Conservation (phyloP, 2,113 vertebrate genomes). For the Platanista minor region DNA sequence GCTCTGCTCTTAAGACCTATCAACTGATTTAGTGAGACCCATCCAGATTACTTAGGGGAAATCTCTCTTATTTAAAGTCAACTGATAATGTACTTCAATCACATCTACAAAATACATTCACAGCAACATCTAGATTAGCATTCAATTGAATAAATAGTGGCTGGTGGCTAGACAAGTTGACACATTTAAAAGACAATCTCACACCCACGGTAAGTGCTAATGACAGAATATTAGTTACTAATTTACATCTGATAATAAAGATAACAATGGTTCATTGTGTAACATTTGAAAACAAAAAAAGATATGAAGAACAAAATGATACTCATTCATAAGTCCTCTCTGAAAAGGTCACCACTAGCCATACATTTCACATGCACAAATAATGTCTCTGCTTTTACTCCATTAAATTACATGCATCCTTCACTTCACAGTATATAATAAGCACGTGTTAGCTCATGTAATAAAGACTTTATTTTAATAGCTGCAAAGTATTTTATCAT, state of each 20-base stretch:
- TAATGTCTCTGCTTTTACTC: background rate
- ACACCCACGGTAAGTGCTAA: background rate
- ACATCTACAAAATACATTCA: background rate
- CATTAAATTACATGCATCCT: accelerated
- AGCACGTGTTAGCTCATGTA: background rate
- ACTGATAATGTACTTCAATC: background rate
- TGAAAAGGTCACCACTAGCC: background rate
- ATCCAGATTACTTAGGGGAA: background rate
- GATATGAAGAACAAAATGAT: background rate
- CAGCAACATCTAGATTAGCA: background rate
- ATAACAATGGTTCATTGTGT: background rate
- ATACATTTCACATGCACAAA: background rate
- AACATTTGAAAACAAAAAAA: background rate
- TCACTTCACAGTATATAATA: background rate
- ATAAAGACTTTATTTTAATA: background rate
- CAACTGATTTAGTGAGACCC: background rate
- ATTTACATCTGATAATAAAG: background rate
- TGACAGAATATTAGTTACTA: background rate
- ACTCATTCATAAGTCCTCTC: background rate
- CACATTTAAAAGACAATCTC: background rate
- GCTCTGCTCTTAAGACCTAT: background rate
- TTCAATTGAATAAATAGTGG: background rate
- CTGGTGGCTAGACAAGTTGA: background rate
- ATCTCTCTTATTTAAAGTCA: background rate
- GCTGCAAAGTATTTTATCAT: background rate